Conservation (phyloP, 2,797 vertebrate species). For the Pseudotriccus pelzelni region DNA sequence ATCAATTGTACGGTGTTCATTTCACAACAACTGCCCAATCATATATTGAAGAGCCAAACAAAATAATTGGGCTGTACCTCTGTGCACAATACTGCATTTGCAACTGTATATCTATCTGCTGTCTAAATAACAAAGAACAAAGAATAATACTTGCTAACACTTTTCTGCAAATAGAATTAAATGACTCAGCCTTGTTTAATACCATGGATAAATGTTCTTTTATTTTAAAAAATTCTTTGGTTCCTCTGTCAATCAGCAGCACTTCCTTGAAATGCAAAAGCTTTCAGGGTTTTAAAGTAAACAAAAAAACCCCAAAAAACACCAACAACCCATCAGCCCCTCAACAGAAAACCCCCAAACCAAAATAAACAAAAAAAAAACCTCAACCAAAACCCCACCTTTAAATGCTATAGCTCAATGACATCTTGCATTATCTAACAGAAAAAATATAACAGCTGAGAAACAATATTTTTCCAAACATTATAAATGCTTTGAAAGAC, state of each 20-base stretch:
- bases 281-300: neutral
- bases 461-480: neutral
- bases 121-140: neutral
- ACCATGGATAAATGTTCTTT: neutral
- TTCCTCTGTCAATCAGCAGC: neutral
- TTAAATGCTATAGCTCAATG: neutral
- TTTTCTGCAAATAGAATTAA: neutral
- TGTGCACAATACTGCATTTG: neutral
- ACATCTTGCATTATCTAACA: neutral
- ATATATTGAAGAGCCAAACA: neutral
- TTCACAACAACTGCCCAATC: neutral
- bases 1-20: neutral
- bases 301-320: rapidly evolving
- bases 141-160: neutral
- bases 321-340: neutral
- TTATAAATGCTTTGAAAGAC: neutral
- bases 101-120: neutral
- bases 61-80: neutral
- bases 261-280: neutral
- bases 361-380: neutral
- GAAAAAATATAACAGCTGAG: neutral
- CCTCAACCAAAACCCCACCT: neutral
- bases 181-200: neutral
- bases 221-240: neutral
- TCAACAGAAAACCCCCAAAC: too few relatives aligned